phyloP scores from a whole-genome alignment of 2,113 vertebrate species.

The Syrrhaptes paradoxus region DNA sequence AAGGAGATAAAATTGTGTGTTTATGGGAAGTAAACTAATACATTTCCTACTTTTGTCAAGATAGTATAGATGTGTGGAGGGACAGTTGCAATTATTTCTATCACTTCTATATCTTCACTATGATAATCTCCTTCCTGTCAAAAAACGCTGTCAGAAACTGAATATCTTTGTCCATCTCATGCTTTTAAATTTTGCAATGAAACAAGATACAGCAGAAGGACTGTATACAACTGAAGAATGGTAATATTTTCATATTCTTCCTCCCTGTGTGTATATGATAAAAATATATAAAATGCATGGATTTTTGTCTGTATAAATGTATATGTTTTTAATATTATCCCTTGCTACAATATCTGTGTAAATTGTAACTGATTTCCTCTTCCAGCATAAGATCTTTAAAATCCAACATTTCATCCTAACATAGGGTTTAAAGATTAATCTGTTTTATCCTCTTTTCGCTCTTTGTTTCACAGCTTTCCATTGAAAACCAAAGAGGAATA shows the following conservation, averaged over 20 bases:
- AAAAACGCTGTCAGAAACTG: background rate
- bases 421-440: background rate
- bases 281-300: background rate
- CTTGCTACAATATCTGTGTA: background rate
- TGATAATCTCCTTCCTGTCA: background rate
- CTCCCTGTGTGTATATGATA: background rate
- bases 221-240: background rate
- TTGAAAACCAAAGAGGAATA: background rate
- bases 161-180: background rate
- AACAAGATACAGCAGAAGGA: background rate
- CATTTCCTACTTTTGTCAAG: background rate
- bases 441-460: background rate
- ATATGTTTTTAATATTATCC: background rate
- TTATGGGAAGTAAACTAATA: background rate
- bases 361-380: background rate
- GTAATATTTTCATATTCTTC: background rate
- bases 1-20: background rate
- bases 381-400: background rate
- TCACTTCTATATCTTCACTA: background rate
- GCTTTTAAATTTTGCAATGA: background rate
- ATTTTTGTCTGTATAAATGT: background rate
- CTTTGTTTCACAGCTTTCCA: background rate
- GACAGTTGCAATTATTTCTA: background rate
- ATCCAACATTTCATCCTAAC: background rate
- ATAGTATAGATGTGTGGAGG: background rate